A percentile compares a stretch with the other conserved stretches of the same genome.
Conservation (phyloP, 1,140 invertebrate genomes). For the Pogonomyrmex californicus region DNA sequence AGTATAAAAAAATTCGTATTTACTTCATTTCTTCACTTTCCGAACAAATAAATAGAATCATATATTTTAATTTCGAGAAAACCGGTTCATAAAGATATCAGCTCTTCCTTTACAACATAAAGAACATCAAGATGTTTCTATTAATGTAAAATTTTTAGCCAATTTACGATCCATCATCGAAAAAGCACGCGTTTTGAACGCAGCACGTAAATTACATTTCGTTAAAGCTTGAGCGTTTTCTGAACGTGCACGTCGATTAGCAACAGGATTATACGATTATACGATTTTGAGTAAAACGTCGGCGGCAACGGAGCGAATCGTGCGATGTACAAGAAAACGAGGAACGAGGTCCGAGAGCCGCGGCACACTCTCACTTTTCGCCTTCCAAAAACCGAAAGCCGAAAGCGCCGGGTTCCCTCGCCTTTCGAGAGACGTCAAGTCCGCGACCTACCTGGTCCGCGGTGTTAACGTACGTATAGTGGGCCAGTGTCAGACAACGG, state of each 20-base stretch:
- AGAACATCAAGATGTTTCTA: neutral
- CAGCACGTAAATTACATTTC: neutral
- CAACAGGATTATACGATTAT: constrained; percentile 39
- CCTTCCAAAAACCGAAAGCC: constrained; percentile 55
- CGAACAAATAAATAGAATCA: neutral
- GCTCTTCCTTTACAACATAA: neutral
- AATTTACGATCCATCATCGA: neutral
- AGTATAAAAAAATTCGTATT: neutral
- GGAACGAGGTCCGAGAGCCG: neutral
- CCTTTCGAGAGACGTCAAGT: neutral
- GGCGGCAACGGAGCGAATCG: neutral
- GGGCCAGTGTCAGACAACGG: constrained; percentile 82
- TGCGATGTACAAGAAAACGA: neutral
- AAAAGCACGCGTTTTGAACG: constrained; percentile 18
- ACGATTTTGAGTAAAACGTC: constrained; percentile 28
- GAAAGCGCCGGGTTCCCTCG: constrained; percentile 13
- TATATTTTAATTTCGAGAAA: neutral
- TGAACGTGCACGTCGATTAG: neutral
- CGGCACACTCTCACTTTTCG: constrained; percentile 75
- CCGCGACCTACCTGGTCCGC: constrained; percentile 65
- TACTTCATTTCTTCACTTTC: neutral
- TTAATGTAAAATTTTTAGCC: neutral
- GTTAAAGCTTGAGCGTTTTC: neutral
- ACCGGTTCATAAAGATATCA: neutral
- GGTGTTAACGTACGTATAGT: constrained; percentile 81